Percentiles rank a stretch among this genome's conserved stretches.
These are phyloP conservation scores for Lates japonicus DNA, from an alignment of 2,797 vertebrate genomes.

Conservation along the genomic window DNA sequence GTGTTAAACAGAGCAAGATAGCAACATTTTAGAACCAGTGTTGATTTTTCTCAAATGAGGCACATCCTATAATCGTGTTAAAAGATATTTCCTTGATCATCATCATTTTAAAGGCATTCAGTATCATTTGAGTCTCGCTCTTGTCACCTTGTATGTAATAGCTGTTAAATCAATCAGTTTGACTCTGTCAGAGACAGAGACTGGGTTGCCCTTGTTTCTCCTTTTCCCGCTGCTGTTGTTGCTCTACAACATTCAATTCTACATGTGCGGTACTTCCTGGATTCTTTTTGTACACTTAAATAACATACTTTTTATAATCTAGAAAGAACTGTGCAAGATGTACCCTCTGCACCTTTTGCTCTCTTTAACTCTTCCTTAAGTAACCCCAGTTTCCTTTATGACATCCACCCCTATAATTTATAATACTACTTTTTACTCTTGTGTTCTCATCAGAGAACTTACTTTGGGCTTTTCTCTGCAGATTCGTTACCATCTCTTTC, in stretches of 20 bases:
- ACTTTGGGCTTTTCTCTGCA: not conserved
- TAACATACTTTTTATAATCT: not conserved
- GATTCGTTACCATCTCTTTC: constrained; percentile 1
- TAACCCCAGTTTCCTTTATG: too few relatives aligned
- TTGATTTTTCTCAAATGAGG: not conserved
- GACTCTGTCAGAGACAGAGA: not conserved
- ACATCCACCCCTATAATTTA: too few relatives aligned
- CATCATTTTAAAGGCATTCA: not conserved
- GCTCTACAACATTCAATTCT: not conserved
- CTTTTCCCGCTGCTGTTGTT: too few relatives aligned
- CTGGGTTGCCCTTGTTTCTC: too few relatives aligned
- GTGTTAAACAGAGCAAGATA: too few relatives aligned
- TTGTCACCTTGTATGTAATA: too few relatives aligned
- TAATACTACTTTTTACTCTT: not conserved
- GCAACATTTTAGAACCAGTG: too few relatives aligned
- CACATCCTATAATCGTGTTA: not conserved
- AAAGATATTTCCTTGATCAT: not conserved
- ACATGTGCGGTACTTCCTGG: not conserved
- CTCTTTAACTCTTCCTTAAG: not conserved
- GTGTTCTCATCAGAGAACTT: not conserved
- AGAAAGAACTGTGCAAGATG: not conserved
- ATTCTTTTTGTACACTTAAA: not conserved
- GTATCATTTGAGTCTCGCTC: not conserved
- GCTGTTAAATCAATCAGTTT: not conserved
- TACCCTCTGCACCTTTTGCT: too few relatives aligned